Conservation (phyloP, 2,888 invertebrate genomes). For the Spatulosminthurus flaviceps region DNA sequence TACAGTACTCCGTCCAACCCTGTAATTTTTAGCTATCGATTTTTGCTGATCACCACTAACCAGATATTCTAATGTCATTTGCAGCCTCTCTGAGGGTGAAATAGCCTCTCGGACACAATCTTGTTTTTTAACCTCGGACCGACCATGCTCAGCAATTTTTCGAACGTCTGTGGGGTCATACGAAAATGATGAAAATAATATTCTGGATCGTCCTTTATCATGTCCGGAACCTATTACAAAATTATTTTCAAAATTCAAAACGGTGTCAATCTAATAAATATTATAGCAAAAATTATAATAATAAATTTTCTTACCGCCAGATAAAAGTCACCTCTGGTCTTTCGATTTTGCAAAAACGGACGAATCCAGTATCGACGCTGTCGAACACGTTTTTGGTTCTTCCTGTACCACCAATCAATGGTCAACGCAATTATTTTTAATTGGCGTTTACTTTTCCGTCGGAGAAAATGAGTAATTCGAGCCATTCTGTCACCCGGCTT, state of each 20-base stretch:
- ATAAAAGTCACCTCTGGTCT: background rate
- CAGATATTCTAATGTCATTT: slow-evolving; percentile 9
- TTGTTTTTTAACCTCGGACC: background rate
- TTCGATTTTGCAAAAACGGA: background rate
- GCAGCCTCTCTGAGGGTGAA: background rate
- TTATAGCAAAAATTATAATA: background rate
- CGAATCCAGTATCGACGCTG: background rate
- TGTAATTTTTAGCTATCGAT: slow-evolving; percentile 4
- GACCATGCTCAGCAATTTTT: background rate
- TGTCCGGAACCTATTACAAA: background rate
- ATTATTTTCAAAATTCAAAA: background rate
- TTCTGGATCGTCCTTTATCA: background rate
- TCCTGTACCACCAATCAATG: too few species aligned
- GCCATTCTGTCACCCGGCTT: too few species aligned
- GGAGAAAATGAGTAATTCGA: too few species aligned
- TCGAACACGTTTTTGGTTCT: too few species aligned
- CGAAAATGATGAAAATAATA: background rate
- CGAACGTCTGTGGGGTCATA: background rate
- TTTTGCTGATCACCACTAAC: slow-evolving; percentile 12
- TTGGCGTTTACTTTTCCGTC: too few species aligned
- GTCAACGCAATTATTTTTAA: too few species aligned
- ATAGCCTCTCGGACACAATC: background rate
- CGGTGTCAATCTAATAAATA: background rate
- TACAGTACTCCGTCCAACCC: background rate
- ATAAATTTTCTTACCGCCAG: background rate